Percentiles rank a stretch among this genome's conserved stretches.
Conservation (phyloP, 2,113 vertebrate species). For the Ageneiosus marmoratus region DNA sequence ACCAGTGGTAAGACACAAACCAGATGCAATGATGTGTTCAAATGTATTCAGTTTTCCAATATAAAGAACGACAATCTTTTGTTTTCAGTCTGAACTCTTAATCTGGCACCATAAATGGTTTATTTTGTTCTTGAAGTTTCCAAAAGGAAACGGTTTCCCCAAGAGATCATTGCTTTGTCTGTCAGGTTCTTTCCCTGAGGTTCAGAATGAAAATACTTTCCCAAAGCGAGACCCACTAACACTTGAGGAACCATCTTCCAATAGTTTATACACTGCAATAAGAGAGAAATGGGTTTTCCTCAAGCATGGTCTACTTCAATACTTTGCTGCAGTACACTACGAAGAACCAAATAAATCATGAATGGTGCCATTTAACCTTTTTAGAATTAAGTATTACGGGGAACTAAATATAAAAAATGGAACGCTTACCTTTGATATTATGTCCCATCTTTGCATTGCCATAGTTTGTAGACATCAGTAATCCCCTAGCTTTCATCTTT, state of each 20-base stretch:
- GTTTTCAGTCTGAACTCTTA: not conserved
- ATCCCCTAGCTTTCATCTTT: not conserved
- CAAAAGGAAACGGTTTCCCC: not conserved
- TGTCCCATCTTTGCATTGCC: not conserved
- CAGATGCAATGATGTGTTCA: not conserved
- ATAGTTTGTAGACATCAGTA: not conserved
- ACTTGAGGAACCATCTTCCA: not conserved
- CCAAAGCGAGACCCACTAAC: not conserved
- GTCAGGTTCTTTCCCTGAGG: no score
- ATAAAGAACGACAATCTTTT: not conserved
- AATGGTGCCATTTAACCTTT: not conserved
- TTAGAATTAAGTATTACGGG: not conserved
- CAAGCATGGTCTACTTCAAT: not conserved
- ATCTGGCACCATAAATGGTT: not conserved
- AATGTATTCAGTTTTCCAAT: not conserved
- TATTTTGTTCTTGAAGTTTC: not conserved
- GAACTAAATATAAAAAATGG: not conserved
- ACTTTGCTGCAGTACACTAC: not conserved
- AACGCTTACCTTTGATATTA: not conserved
- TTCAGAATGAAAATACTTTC: not conserved
- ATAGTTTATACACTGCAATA: not conserved
- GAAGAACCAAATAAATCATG: not conserved
- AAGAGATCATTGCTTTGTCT: no score
- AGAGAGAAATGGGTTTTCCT: not conserved
- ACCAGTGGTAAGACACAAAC: slow-evolving; percentile 79